Evolutionary conservation across 2,888 invertebrate genomes (phyloP), one percentile per base, ranked within the genome.

Genomic region (Cremastinae sp.): DNA sequence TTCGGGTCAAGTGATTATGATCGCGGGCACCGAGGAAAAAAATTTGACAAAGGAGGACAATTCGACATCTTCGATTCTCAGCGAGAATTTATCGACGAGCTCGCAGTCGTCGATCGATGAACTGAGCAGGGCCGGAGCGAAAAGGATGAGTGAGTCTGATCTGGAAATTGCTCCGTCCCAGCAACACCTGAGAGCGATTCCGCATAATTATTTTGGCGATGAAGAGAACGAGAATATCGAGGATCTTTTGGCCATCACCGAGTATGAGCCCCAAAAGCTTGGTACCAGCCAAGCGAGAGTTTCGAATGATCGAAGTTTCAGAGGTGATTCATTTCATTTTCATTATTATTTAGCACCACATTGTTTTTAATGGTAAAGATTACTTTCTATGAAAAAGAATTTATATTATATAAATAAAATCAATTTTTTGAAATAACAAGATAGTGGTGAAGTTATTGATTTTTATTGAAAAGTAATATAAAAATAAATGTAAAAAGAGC

Each of bases 231-330:
- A 83, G 45, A 80, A 79, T 38, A 66, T 85, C 16, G 81, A 83
- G n/a, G 79, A 81, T 2, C 81, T 85, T 10, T 61, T 84, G 12
- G 82, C 84, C 0, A 65, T 82, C 2, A 74, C 83, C 0, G 82
- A 78, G 9, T 88, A 87, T 71, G 88, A 88, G 41, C 84, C 88
- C 0, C 83, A 84, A 64, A 85, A 83, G 53, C 81, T 87, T 54
- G 74, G 79, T 22, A 53, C 73, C 18, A 71, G 56, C 10, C 81
- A 74, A 34, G 51, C 28, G 9, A 78, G 79, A 49, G 36, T 4
- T 3, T 34, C 54, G 34, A 5, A 4, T 5, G 10, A 8, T 12
- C 34, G 54, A 54, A n/a, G 12, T 49, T 34, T 49, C 28, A n/a
- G 41, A 2, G 5, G 76, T 51, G 8, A 7, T 43, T 49, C 14